Conservation (phyloP, 2,888 invertebrate species). For the Dioctria rufipes region DNA sequence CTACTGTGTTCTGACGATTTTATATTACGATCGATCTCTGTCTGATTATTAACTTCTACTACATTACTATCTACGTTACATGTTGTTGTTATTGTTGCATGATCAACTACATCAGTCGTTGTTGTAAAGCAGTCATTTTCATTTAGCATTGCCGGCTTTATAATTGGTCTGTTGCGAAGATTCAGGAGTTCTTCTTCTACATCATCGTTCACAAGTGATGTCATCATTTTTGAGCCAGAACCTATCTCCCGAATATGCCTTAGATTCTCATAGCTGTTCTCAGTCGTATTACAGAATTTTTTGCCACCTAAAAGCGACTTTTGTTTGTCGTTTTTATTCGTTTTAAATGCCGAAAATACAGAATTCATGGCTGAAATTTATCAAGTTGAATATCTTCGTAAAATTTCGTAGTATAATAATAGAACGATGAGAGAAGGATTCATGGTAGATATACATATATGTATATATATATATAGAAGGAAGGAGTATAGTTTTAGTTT, state of each 20-base stretch:
- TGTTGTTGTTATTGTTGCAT: not conserved
- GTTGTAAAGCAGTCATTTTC: constrained; percentile 55
- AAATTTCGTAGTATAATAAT: not conserved
- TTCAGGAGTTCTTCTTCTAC: constrained; percentile 57
- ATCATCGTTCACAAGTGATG: constrained; percentile 62
- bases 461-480: not conserved
- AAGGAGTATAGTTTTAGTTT: not conserved
- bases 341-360: constrained; percentile 71
- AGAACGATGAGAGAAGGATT: constrained; percentile 11
- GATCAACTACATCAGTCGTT: constrained; percentile 39
- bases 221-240: constrained; percentile 69
- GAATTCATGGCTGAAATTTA: constrained; percentile 69
- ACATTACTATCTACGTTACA: constrained; percentile 44
- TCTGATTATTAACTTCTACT: constrained; percentile 22
- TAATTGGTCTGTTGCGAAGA: constrained; percentile 54
- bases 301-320: constrained; percentile 51
- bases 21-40: constrained; percentile 33
- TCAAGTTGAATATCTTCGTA: constrained; percentile 1
- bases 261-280: constrained; percentile 70
- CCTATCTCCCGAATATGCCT: constrained; percentile 71
- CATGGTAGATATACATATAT: constrained; percentile 5
- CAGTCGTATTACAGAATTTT: constrained; percentile 64
- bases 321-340: constrained; percentile 66
- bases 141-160: constrained; percentile 47
- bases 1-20: constrained; percentile 52